These are phyloP conservation scores for Galerucella nymphaeae DNA, from an alignment of 2,888 invertebrate genomes.

Conservation along the genomic window DNA sequence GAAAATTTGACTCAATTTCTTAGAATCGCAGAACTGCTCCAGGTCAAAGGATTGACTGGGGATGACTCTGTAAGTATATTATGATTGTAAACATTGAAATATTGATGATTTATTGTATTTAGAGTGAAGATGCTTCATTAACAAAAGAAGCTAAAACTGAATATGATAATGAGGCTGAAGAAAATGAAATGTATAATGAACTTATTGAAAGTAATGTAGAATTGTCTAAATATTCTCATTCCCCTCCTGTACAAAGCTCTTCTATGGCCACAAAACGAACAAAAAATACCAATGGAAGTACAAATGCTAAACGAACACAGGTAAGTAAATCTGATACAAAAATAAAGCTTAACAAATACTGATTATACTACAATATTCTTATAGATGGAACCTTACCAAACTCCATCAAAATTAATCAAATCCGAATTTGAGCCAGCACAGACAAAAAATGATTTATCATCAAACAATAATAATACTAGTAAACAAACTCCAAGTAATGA, in stretches of 20 bases:
- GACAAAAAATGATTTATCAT: constrained; percentile 41
- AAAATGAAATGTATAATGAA: constrained; percentile 57
- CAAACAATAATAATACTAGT: constrained; percentile 41
- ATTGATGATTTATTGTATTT: constrained; percentile 35
- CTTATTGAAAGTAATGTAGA: constrained; percentile 57
- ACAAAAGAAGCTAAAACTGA: constrained; percentile 61
- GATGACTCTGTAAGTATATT: constrained; percentile 63
- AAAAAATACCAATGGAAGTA: constrained; percentile 46
- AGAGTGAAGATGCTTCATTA: constrained; percentile 61
- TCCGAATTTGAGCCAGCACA: constrained; percentile 44
- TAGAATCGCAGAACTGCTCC: constrained; percentile 76
- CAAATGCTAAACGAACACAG: constrained; percentile 53
- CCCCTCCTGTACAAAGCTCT: constrained; percentile 24
- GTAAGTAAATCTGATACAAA: constrained; percentile 37
- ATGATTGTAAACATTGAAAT: neutral
- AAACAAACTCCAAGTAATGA: constrained; percentile 26
- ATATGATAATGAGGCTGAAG: constrained; percentile 56
- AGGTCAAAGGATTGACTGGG: constrained; percentile 76
- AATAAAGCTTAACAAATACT: neutral
- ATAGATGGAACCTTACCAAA: constrained; percentile 37
- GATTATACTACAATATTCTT: neutral
- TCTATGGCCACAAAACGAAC: constrained; percentile 48
- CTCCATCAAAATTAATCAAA: constrained; percentile 41
- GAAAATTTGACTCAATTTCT: constrained; percentile 77
- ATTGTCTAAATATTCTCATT: constrained; percentile 45